These are phyloP conservation scores for Anthoscopus minutus DNA, from an alignment of 2,113 vertebrate genomes.

Conservation along the genomic window DNA sequence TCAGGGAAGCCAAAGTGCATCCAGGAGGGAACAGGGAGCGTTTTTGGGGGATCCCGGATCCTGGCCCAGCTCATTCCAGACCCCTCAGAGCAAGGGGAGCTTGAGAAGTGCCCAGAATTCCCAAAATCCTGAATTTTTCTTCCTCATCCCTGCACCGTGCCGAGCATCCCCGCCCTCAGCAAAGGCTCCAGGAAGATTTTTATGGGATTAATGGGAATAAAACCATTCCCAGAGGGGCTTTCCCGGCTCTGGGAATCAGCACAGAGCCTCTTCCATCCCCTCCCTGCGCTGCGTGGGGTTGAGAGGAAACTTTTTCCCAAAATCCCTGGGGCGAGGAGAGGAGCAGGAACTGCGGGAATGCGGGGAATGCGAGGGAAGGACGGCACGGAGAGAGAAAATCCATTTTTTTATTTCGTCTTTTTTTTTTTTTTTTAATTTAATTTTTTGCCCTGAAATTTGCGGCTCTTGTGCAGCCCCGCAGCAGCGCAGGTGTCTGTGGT, in stretches of 20 bases:
- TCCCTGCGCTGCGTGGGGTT: neutral
- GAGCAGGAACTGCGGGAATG: neutral
- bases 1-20: neutral
- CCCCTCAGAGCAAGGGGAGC: neutral
- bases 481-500: too few relatives aligned
- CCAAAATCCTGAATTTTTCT: neutral
- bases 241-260: neutral
- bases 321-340: neutral
- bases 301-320: neutral
- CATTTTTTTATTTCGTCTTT: neutral
- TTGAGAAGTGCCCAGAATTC: neutral
- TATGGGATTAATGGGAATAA: neutral
- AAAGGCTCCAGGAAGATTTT: rapidly evolving
- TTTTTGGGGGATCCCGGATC: neutral
- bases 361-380: neutral
- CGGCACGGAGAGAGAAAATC: too few relatives aligned
- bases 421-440: neutral
- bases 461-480: too few relatives aligned
- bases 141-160: rapidly evolving
- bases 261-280: neutral
- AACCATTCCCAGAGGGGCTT: neutral
- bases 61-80: neutral
- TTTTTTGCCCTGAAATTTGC: too few relatives aligned
- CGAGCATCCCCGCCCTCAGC: neutral
- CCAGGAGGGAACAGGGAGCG: neutral